phyloP scores from a whole-genome alignment of 2,113 vertebrate genomes.

The Oceanites oceanicus region DNA sequence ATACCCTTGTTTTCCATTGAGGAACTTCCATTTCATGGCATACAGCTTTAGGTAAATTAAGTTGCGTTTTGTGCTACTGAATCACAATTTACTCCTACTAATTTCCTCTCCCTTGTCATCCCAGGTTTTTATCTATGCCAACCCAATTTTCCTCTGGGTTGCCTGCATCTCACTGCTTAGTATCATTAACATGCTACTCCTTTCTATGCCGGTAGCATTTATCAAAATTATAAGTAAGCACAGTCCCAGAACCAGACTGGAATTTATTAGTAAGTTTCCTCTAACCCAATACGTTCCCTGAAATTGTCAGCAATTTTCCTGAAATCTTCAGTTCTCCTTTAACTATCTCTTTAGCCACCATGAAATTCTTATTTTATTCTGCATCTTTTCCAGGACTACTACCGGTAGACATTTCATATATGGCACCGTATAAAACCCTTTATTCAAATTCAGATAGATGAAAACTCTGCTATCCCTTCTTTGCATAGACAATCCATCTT shows the following conservation, averaged over 20 bases:
- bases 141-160: neutral
- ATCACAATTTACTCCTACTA: neutral
- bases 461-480: neutral
- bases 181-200: neutral
- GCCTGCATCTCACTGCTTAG: neutral
- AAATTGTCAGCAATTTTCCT: neutral
- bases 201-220: neutral
- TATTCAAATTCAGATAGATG: neutral
- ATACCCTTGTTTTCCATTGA: neutral
- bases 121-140: neutral
- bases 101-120: neutral
- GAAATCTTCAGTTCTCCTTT: neutral
- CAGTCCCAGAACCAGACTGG: neutral
- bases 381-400: neutral
- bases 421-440: neutral
- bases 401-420: neutral
- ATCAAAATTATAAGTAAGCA: neutral
- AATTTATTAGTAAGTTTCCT: neutral
- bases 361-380: neutral
- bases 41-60: neutral
- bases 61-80: neutral
- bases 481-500: neutral
- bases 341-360: neutral
- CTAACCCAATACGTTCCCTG: neutral
- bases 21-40: neutral